Base-by-base conservation (phyloP, 2,888 invertebrate genomes). In the Myopa testacea region DNA sequence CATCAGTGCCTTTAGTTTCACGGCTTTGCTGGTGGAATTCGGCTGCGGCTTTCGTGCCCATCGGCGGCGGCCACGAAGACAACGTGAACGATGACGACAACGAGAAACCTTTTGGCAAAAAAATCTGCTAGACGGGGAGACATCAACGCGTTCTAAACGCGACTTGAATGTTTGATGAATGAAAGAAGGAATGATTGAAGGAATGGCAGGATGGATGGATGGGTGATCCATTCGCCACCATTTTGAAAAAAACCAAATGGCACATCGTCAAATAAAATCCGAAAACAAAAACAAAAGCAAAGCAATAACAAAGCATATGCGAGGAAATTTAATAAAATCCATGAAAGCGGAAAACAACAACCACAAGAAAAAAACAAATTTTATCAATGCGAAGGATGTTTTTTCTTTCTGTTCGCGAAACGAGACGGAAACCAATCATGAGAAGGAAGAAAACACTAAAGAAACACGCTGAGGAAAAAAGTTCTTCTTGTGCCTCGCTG, bases 161-260 rank as follows among this genome's bases (percentile, higher is more conserved):
- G 72, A 58, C 60, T 19, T 72, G 72, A 37, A 72, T 72, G 60
- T 58, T 26, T 72, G 60, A 72, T 72, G 62, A 72, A 40, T 72
- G 40, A 6, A 55, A 55, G 10, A n/a, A 14, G 14, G 55, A 10
- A 3, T 45, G 45, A 45, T 45, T 45, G 45, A 45, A 40, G 40
- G 40, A 40, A 10, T 55, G 6, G 55, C 6, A 10, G 55, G 16
- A n/a, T 55, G 55, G 6, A 55, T 45, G 10, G 45, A 45, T 26
- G 26, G 26, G 26, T 26, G 26, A 26, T 45, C 10, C 45, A 45
- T 45, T 6, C 45, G 45, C 45, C 45, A 45, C 45, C 45, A 45
- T 6, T 8, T 6, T 1, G 45, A 10, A 45, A 45, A 45, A 45
- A 1, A 45, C 45, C 6, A 45, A 45, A 45, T 8, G 45, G 45